Base-by-base conservation (phyloP, 1,140 invertebrate genomes). In the Bactericera cockerelli region DNA sequence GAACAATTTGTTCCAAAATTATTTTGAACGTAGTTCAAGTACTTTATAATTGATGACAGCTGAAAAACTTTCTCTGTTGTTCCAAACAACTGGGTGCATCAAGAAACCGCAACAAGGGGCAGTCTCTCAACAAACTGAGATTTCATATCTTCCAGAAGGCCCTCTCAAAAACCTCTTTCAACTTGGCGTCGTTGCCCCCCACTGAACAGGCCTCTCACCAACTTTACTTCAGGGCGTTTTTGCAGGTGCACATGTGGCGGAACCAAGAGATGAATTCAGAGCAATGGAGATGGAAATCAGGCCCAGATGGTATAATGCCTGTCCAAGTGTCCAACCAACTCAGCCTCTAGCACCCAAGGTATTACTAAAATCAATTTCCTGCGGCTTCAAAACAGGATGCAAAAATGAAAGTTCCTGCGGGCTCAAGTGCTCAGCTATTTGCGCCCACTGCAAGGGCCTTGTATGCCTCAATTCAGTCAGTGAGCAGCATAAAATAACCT, bases 11-110 rank as follows among this genome's bases (percentile, higher is more conserved):
- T 8, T 2, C 36, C 53, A 28, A 55, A 63, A 58, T 63, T n/a
- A 61, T 57, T 62, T 25, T 31, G 22, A 11, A 63, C 58, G 54
- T 66, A 67, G 38, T 22, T 11, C 22, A 64, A 19, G 38, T 67
- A 67, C 24, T 28, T 53, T n/a, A n/a, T n/a, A n/a, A n/a, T 10
- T 56, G 3, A 10, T 16, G 28, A 55, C 65, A 65, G 1, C 28
- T 26, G 2, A 36, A 19, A 11, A 63, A 61, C 14, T 58, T 63
- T 25, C 54, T 25, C 28, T 65, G n/a, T n/a, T 36, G 33, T 36
- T 36, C 65, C 65, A 67, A 1, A 62, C 33, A 21, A 66, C 58
- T 49, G 28, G 61, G 38, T 66, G 65, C 14, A 67, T 31, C 3
- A 66, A 57, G 49, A 63, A 66, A 26, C 65, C 65, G 25, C 65